Evolutionary conservation across 1,140 invertebrate species (phyloP), one percentile per base, ranked within the genome.

Genomic region (Sarcophaga peregrina): DNA sequence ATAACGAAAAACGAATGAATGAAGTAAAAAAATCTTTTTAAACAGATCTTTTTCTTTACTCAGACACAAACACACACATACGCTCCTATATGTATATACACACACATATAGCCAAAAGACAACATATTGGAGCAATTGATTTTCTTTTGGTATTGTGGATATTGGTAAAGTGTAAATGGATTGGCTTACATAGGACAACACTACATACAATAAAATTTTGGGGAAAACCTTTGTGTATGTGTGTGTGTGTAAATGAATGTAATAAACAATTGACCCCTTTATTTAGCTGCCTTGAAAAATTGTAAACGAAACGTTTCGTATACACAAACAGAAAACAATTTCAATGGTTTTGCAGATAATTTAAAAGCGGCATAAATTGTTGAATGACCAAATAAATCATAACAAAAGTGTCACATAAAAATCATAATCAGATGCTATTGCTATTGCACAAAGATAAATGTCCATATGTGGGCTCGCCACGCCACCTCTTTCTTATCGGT

Each of bases 381-480:
- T 88, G 87, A 88, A 88, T 88, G 87, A 87, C 87, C 87, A 88
- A 88, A 88, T 88, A 88, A 88, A 88, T 88, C 87, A 88, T 86
- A 88, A 86, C 87, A 88, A 48, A 88, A 88, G 87, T 88, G 87
- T 88, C 87, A 86, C 88, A 88, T 88, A 88, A 88, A 88, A 88
- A 88, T 88, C 87, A 87, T 88, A 88, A 88, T 88, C 87, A 88
- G 87, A 88, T 88, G 88, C 86, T 88, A 86, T 87, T 88, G 88
- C 86, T 88, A 86, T 87, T 87, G 87, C 87, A 84, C 86, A 87
- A 83, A 86, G 84, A 84, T 84, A 54, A n/a, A 81, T 58, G 82
- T 62, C 54, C 78, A 68, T 68, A 68, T 68, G 62, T 68, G 62
- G 17, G 20, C 17, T 68, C 20, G 4, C 25, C 25, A 37, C 4